phyloP scores from a whole-genome alignment of 2,888 invertebrate species.

The Brachylomia viminalis region DNA sequence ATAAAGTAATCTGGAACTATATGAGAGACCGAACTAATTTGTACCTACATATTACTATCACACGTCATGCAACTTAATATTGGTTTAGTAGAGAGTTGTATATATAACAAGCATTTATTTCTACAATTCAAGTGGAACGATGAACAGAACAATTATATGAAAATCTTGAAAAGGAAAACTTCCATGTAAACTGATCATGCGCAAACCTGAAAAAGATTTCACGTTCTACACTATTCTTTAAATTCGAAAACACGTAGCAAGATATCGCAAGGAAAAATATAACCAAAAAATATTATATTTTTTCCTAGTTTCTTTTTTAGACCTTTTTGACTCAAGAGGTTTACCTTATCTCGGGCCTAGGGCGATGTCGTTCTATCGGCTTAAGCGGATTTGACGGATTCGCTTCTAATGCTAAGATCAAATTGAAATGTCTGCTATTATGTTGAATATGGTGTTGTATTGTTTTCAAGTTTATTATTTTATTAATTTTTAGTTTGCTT shows the following conservation, averaged over 20 bases:
- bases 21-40: too few relatives aligned
- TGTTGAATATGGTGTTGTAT: neutral
- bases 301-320: slow-evolving; percentile 14
- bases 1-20: too few relatives aligned
- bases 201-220: slow-evolving; percentile 6
- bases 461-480: neutral
- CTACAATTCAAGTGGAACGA: neutral
- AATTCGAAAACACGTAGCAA: neutral
- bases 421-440: slow-evolving; percentile 37
- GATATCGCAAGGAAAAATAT: neutral
- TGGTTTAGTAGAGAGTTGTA: too few relatives aligned
- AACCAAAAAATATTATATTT: neutral
- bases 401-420: slow-evolving; percentile 27
- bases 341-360: slow-evolving; percentile 38
- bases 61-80: too few relatives aligned
- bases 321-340: slow-evolving; percentile 34
- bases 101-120: neutral
- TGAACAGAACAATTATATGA: neutral
- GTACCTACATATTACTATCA: too few relatives aligned
- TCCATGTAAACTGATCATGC: neutral
- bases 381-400: slow-evolving; percentile 50
- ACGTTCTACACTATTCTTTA: neutral
- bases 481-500: neutral
- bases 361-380: slow-evolving; percentile 30
- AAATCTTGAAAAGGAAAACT: neutral